phyloP scores from a whole-genome alignment of 2,113 vertebrate species.

The Polyodon spathula region DNA sequence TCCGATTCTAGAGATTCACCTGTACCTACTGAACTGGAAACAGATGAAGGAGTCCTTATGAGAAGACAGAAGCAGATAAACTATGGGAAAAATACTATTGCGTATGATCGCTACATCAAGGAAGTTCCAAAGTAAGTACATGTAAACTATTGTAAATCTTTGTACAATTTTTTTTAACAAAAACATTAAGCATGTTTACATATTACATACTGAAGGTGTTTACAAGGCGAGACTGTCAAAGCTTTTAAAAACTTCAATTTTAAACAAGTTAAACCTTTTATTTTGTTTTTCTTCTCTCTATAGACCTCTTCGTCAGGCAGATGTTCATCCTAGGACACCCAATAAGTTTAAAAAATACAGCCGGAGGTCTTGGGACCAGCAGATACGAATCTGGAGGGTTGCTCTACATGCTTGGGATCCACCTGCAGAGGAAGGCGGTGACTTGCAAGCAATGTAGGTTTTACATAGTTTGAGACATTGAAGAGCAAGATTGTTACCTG shows the following conservation, averaged over 20 bases:
- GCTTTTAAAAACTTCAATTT: no score
- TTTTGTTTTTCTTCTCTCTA: neutral
- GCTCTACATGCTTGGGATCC: conserved; percentile 92
- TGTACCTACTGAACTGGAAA: conserved; percentile 71
- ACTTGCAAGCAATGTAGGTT: conserved; percentile 70
- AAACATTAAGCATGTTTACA: no score
- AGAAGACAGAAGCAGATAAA: conserved; percentile 94
- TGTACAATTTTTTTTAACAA: no score
- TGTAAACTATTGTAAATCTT: neutral
- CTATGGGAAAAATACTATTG: conserved; percentile 91
- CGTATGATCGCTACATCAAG: conserved; percentile 82
- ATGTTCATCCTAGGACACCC: conserved; percentile 85
- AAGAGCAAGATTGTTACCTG: no score
- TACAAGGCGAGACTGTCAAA: no score
- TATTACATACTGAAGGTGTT: no score
- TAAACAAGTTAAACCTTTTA: neutral
- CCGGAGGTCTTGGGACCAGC: conserved; percentile 94
- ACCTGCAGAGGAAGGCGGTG: conserved; percentile 52
- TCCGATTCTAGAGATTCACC: conserved; percentile 81
- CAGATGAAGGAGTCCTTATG: conserved; percentile 75
- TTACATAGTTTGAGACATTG: no score
- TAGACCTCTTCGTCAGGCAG: conserved; percentile 75
- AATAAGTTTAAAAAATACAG: conserved; percentile 98
- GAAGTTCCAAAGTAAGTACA: conserved; percentile 81
- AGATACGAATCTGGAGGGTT: conserved; percentile 91